phyloP scores from a whole-genome alignment of 2,113 vertebrate genomes.

The Chamaetylas fuelleborni region DNA sequence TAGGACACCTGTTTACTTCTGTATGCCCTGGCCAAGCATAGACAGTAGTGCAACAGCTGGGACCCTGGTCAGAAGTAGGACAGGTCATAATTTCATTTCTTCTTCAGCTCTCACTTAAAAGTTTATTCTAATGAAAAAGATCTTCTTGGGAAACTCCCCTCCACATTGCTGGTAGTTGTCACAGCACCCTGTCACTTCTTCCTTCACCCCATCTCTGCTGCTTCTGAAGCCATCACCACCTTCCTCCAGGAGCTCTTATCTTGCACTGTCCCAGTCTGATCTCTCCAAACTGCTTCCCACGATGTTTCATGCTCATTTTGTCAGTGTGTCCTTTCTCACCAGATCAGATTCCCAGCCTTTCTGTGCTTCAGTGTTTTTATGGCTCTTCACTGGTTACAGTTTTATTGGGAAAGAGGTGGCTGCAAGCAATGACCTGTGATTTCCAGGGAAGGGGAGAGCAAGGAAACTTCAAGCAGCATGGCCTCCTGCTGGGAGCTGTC shows the following conservation, averaged over 20 bases:
- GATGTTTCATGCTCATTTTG: not conserved
- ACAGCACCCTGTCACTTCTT: accelerated
- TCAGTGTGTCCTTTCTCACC: not conserved
- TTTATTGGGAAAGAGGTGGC: constrained; percentile 42
- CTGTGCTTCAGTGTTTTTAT: constrained; percentile 37
- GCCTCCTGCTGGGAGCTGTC: not conserved
- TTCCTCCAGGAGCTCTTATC: not conserved
- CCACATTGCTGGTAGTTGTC: not conserved
- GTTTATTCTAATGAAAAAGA: not conserved
- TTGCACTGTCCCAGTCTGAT: not conserved
- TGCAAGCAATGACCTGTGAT: constrained; percentile 46
- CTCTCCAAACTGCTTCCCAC: not conserved
- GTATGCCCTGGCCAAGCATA: not conserved
- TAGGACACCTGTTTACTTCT: not conserved
- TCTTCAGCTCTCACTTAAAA: not conserved
- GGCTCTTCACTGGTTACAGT: constrained; percentile 22
- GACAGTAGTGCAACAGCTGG: not conserved
- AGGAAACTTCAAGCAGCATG: constrained; percentile 35
- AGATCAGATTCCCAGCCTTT: not conserved
- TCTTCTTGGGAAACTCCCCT: not conserved
- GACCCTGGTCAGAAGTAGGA: not conserved
- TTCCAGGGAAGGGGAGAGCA: constrained; percentile 27
- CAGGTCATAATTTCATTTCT: not conserved
- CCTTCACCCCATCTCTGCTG: not conserved
- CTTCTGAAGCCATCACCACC: not conserved